Evolutionary conservation across 2,888 invertebrate genomes (phyloP).

Genomic region (Ochropleura leucogaster): DNA sequence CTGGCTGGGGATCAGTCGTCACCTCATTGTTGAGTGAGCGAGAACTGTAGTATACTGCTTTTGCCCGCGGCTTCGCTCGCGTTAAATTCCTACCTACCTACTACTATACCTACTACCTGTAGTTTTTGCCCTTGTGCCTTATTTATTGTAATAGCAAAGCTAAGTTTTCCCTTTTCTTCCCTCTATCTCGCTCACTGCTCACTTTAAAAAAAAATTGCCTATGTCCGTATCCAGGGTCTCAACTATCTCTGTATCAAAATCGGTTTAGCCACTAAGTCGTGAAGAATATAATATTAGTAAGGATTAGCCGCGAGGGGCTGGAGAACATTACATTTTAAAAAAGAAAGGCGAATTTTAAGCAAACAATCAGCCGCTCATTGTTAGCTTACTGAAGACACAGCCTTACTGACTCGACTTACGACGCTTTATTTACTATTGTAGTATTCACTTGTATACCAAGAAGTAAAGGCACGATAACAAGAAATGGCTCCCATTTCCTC

Average conservation of each 20-base stretch:
- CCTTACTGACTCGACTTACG: background rate
- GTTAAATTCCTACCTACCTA: no score
- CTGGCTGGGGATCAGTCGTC: background rate
- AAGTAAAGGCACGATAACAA: slow-evolving; percentile 52
- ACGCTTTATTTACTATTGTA: slow-evolving; percentile 19
- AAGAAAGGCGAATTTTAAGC: background rate
- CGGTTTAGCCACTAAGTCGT: no score
- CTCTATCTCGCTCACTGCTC: no score
- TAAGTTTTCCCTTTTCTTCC: no score
- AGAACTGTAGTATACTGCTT: background rate
- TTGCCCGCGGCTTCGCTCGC: no score
- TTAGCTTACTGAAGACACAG: background rate
- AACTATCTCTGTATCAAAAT: no score
- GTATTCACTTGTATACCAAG: slow-evolving; percentile 36
- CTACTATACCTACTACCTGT: no score
- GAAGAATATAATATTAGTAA: no score
- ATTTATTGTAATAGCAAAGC: no score
- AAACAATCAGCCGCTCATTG: background rate
- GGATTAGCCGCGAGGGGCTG: background rate
- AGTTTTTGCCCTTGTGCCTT: no score
- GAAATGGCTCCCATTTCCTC: slow-evolving; percentile 62
- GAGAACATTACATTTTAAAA: background rate
- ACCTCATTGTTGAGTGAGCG: background rate
- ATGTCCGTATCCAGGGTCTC: no score
- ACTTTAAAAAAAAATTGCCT: no score